Evolutionary conservation across 1,140 invertebrate genomes (phyloP).

Genomic region (Monomorium pharaonis): DNA sequence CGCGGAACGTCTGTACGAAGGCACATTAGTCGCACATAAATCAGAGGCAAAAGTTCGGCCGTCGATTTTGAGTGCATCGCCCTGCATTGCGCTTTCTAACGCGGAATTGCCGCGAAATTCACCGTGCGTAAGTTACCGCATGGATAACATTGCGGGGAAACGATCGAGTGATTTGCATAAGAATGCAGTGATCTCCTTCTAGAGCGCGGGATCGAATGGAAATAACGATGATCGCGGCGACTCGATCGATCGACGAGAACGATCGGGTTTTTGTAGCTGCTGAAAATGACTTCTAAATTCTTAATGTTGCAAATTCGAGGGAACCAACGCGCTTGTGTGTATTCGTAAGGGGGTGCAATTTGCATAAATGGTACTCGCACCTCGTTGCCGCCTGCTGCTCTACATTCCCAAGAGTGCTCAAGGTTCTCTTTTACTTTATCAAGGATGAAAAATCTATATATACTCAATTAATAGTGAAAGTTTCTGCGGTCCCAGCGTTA

Average conservation of each 20-base stretch:
- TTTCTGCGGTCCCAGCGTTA: not conserved
- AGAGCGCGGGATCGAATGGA: not conserved
- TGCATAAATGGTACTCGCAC: constrained; percentile 66
- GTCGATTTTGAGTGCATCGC: not conserved
- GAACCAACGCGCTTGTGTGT: not conserved
- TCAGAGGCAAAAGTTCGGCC: not conserved
- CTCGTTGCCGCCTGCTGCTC: constrained; percentile 65
- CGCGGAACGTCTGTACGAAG: not conserved
- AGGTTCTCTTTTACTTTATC: constrained; percentile 68
- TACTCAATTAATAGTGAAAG: constrained; percentile 53
- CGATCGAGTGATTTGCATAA: constrained; percentile 15
- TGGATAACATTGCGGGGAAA: not conserved
- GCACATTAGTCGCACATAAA: constrained; percentile 8
- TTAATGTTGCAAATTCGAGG: not conserved
- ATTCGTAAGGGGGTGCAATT: constrained; percentile 59
- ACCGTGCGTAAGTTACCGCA: constrained; percentile 23
- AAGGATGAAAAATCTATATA: constrained; percentile 70
- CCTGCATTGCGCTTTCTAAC: constrained; percentile 44
- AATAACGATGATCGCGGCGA: not conserved
- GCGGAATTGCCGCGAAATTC: constrained; percentile 46
- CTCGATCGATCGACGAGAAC: not conserved
- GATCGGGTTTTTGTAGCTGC: constrained; percentile 23
- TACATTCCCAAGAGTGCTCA: constrained; percentile 69
- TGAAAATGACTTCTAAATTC: not conserved
- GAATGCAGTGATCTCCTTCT: constrained; percentile 11